Conservation (phyloP, 2,113 vertebrate species). For the Tragelaphus strepsiceros region DNA sequence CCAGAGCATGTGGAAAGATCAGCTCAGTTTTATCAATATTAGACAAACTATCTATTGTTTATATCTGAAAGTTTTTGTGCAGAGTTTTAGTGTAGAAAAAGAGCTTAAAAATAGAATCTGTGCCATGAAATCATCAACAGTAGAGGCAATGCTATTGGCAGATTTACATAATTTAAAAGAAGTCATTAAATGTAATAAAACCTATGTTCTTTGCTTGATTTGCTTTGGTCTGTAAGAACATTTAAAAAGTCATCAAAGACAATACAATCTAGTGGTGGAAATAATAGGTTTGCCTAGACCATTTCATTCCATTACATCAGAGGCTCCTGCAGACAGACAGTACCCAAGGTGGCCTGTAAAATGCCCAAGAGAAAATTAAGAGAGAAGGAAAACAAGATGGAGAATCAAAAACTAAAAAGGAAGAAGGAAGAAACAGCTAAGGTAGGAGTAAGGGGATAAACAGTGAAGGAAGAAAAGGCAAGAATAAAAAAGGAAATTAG, state of each 20-base stretch:
- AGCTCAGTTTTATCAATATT: not conserved
- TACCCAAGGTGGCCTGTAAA: not conserved
- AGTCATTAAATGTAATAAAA: not conserved
- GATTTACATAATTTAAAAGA: constrained; percentile 17
- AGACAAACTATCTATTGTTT: not conserved
- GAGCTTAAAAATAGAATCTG: constrained; percentile 8
- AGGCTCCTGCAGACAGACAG: not conserved
- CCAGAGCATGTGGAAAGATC: not conserved
- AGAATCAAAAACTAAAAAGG: not conserved
- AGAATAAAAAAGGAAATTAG: not conserved
- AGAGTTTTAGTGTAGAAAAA: not conserved
- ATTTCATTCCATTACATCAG: constrained; percentile 27
- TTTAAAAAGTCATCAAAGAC: not conserved
- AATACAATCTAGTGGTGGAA: not conserved
- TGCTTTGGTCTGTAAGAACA: not conserved
- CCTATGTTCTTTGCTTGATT: not conserved
- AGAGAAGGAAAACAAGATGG: not conserved
- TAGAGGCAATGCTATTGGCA: not conserved
- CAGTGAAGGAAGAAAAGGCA: not conserved
- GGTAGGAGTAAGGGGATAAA: not conserved
- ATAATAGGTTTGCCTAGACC: not conserved
- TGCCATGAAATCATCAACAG: not conserved
- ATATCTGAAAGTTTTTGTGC: not conserved
- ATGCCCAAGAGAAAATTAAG: not conserved
- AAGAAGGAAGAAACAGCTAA: not conserved